Percentiles rank a stretch among this genome's conserved stretches.
phyloP scores from a whole-genome alignment of 2,113 vertebrate species.

The Istiophorus platypterus region DNA sequence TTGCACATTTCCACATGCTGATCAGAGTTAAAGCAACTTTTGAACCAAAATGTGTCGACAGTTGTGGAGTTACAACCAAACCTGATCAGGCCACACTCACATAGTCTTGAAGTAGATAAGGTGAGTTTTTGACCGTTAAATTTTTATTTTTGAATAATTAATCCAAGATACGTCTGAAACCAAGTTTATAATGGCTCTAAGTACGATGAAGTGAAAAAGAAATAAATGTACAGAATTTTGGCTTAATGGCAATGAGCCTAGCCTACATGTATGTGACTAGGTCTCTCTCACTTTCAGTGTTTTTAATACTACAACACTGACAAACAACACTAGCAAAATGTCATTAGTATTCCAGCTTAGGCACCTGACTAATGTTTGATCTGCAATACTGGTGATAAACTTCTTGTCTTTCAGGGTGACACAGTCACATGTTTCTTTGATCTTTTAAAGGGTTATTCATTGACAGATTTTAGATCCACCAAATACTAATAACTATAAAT shows the following conservation, averaged over 20 bases:
- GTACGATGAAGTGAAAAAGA: not conserved
- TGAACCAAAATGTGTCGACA: no score
- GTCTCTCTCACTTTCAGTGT: not conserved
- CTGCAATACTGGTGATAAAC: not conserved
- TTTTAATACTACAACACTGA: not conserved
- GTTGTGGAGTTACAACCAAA: no score
- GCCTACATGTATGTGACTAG: not conserved
- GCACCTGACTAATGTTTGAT: not conserved
- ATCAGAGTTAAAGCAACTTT: no score
- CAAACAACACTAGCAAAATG: no score
- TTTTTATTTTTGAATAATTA: no score
- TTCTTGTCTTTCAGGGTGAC: not conserved
- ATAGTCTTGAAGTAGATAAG: no score
- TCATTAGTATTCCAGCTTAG: not conserved
- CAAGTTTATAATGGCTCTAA: no score
- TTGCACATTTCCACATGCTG: no score
- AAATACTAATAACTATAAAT: conserved; percentile 23
- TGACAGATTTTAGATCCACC: not conserved
- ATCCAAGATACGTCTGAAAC: no score
- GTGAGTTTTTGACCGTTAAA: no score
- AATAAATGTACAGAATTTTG: not conserved
- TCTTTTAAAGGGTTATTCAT: not conserved
- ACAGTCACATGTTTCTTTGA: not conserved
- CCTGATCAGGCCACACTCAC: no score
- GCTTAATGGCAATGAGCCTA: not conserved